phyloP scores from a whole-genome alignment of 2,888 invertebrate species.

The Hirtodrosophila cameraria region DNA sequence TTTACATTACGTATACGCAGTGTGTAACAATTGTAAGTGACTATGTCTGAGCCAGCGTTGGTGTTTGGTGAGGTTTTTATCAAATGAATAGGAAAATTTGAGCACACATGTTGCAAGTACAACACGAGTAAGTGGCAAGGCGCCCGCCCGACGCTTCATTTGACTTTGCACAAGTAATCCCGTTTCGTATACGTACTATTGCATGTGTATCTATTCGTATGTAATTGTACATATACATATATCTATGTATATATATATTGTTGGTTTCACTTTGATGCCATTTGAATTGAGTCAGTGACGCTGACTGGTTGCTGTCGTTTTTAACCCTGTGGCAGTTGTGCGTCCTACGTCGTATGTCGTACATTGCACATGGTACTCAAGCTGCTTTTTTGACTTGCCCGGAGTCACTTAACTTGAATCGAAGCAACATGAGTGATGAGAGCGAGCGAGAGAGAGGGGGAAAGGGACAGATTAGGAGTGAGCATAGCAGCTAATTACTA shows the following conservation, averaged over 20 bases:
- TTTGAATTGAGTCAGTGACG: conserved; percentile 44
- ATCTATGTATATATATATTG: conserved; percentile 12
- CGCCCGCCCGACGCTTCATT: conserved; percentile 41
- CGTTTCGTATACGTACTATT: conserved; percentile 20
- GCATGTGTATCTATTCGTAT: background rate
- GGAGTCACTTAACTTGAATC: conserved; percentile 32
- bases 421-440: conserved; percentile 12
- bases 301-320: conserved; percentile 19
- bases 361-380: conserved; percentile 16
- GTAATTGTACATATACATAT: background rate
- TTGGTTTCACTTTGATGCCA: conserved; percentile 42
- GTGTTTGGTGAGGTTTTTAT: conserved; percentile 45
- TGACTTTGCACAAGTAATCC: conserved; percentile 50
- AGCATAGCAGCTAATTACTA: conserved; percentile 53
- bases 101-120: conserved; percentile 24
- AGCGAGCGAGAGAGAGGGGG: too few species aligned
- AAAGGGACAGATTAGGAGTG: conserved; percentile 1
- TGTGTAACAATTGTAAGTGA: conserved; percentile 65
- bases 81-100: conserved; percentile 69
- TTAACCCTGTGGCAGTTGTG: conserved; percentile 39
- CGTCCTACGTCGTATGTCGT: conserved; percentile 11
- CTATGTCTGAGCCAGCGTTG: conserved; percentile 26
- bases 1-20: conserved; percentile 49
- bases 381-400: conserved; percentile 21
- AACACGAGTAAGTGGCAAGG: conserved; percentile 38